These are phyloP conservation scores for Erebia palarica DNA, from an alignment of 2,888 invertebrate species.

Conservation along the genomic window DNA sequence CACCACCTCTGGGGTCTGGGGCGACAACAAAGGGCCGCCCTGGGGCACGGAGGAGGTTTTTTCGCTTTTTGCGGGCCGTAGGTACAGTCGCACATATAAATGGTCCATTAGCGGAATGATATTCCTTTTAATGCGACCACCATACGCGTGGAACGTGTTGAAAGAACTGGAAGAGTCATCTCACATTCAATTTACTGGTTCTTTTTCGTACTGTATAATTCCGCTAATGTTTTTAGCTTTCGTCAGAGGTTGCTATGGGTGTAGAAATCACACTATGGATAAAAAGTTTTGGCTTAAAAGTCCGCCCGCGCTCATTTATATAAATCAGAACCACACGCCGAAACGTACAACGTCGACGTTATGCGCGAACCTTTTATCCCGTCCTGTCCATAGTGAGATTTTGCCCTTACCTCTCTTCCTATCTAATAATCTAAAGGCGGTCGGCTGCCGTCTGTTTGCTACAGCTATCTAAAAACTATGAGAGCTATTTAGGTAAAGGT, in stretches of 20 bases:
- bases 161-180: slow-evolving; percentile 3
- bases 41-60: slow-evolving; percentile 43
- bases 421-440: too few species aligned
- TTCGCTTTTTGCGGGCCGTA: slow-evolving; percentile 38
- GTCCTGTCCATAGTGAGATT: too few species aligned
- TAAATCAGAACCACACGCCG: too few species aligned
- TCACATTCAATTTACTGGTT: not conserved
- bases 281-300: too few species aligned
- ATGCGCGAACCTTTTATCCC: too few species aligned
- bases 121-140: slow-evolving; percentile 70
- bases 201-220: not conserved
- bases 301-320: too few species aligned
- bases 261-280: too few species aligned
- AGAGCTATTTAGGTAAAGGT: too few species aligned
- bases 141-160: slow-evolving; percentile 45
- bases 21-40: slow-evolving; percentile 52
- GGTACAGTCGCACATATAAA: slow-evolving; percentile 52
- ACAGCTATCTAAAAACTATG: too few species aligned
- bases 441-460: too few species aligned
- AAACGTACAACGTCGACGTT: too few species aligned
- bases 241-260: not conserved
- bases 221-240: not conserved
- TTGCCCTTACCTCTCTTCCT: too few species aligned
- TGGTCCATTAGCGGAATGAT: slow-evolving; percentile 75
- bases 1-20: slow-evolving; percentile 44